A percentile compares a stretch with the other conserved stretches of the same genome.
These are phyloP conservation scores for Coregonus suidteri DNA, from an alignment of 2,797 vertebrate genomes.

Conservation along the genomic window DNA sequence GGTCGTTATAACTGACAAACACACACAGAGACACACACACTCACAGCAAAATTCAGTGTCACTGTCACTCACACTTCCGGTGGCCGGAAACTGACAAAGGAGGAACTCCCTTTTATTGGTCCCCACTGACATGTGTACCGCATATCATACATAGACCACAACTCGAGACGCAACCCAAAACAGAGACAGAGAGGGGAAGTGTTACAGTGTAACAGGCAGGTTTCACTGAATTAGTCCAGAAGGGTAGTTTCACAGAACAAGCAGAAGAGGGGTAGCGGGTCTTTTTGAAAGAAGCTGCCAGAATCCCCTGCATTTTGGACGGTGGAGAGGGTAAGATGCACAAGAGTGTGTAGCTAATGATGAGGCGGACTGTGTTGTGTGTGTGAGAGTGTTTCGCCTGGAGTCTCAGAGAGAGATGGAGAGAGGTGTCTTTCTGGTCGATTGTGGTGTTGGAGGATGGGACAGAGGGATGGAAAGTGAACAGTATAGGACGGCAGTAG, in stretches of 20 bases:
- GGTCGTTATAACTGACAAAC: background rate
- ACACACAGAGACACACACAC: constrained; percentile 1
- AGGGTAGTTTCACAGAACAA: constrained; percentile 39
- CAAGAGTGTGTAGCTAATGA: background rate
- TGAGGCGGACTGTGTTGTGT: constrained; percentile 22
- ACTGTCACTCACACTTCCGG: constrained; percentile 67
- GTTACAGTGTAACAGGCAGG: background rate
- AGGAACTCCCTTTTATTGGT: constrained; percentile 67
- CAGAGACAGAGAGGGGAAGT: constrained; percentile 12
- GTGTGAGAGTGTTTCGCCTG: background rate
- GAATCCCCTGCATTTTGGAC: constrained; percentile 41
- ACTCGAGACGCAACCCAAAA: constrained; percentile 27
- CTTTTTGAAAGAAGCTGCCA: background rate
- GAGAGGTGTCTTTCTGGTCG: constrained; percentile 1
- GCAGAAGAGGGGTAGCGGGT: constrained; percentile 9
- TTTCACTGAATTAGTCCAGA: constrained; percentile 18
- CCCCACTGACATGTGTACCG: constrained; percentile 46
- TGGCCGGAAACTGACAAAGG: constrained; percentile 72
- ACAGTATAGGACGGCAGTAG: background rate
- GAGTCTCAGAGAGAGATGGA: background rate
- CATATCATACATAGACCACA: constrained; percentile 45
- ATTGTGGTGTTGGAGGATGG: background rate
- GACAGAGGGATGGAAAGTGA: background rate
- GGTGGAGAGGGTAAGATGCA: constrained; percentile 53
- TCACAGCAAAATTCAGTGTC: constrained; percentile 44